Evolutionary conservation across 2,888 invertebrate species (phyloP).

Genomic region (Stenchaetothrips biformis): DNA sequence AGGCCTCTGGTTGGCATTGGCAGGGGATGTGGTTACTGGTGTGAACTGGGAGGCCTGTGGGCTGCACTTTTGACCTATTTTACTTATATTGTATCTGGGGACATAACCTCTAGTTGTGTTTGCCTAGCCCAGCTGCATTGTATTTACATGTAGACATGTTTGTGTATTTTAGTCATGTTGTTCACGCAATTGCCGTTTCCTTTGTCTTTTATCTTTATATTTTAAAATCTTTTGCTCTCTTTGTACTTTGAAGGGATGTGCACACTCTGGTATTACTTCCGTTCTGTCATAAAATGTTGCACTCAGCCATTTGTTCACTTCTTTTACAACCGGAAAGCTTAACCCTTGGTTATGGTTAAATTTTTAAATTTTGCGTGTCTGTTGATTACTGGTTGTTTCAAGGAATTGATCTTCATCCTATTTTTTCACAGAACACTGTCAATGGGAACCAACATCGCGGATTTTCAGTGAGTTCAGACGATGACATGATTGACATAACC

Average conservation of each 20-base stretch:
- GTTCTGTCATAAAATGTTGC: too few relatives aligned
- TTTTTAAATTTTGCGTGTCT: neutral
- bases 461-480: conserved; percentile 50
- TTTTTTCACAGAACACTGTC: conserved; percentile 33
- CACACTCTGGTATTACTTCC: neutral
- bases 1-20: too few relatives aligned
- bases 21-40: too few relatives aligned
- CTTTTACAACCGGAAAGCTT: neutral
- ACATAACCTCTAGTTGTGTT: neutral
- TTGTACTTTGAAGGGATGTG: neutral
- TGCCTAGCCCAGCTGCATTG: too few relatives aligned
- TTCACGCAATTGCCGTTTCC: too few relatives aligned
- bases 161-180: too few relatives aligned
- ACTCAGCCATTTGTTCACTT: neutral
- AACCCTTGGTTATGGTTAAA: neutral
- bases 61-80: too few relatives aligned
- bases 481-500: conserved; percentile 63
- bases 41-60: too few relatives aligned
- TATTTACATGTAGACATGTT: too few relatives aligned
- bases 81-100: too few relatives aligned
- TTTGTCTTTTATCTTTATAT: too few relatives aligned
- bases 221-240: too few relatives aligned
- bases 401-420: conserved; percentile 12
- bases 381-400: neutral
- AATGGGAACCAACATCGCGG: conserved; percentile 38